These are phyloP conservation scores for Ranitomeya imitator DNA, from an alignment of 2,113 vertebrate genomes.

Conservation along the genomic window DNA sequence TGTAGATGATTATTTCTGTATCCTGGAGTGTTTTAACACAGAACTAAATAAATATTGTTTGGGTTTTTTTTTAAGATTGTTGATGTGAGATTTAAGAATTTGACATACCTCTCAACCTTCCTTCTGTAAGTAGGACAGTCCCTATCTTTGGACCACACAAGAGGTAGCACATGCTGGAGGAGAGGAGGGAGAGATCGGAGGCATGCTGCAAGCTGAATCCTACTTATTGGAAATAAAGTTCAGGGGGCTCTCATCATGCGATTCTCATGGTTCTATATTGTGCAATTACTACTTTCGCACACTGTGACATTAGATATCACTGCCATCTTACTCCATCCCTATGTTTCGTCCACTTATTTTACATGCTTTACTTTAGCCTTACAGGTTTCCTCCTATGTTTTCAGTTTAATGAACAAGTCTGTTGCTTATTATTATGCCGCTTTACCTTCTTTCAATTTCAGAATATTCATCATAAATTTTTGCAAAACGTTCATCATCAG, in stretches of 20 bases:
- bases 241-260: slow-evolving; percentile 7
- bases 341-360: not conserved
- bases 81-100: not conserved
- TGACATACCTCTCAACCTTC: not conserved
- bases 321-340: slow-evolving; percentile 36
- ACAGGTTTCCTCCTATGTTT: not conserved
- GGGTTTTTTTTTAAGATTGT: slow-evolving; percentile 13
- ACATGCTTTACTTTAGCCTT: slow-evolving; percentile 28
- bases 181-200: not conserved
- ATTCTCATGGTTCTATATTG: slow-evolving; percentile 44
- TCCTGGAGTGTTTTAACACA: not conserved
- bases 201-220: not conserved
- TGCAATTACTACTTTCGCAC: slow-evolving; percentile 44
- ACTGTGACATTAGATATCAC: slow-evolving; percentile 56
- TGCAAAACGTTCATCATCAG: not conserved
- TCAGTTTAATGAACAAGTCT: not conserved
- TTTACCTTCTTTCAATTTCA: not conserved
- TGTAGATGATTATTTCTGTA: slow-evolving; percentile 20
- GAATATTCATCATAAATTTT: not conserved
- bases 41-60: not conserved
- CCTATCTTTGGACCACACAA: not conserved
- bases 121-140: not conserved
- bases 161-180: not conserved
- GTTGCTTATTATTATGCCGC: not conserved
- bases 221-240: not conserved